These are phyloP conservation scores for Carterocephalus palaemon DNA, from an alignment of 2,888 invertebrate genomes.

Conservation along the genomic window DNA sequence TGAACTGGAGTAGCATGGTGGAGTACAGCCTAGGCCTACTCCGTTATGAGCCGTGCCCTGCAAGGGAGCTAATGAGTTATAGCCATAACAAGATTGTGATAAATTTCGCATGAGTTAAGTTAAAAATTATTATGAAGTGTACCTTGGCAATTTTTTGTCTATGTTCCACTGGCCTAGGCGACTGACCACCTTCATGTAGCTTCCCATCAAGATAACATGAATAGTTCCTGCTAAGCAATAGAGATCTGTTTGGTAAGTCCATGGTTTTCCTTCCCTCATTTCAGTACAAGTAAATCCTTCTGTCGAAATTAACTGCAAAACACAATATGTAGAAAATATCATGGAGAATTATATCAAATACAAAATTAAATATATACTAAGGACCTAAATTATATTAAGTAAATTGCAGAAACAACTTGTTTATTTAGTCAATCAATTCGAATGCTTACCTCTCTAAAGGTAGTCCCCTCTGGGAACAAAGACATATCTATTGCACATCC, in stretches of 20 bases:
- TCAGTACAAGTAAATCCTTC: constrained; percentile 91
- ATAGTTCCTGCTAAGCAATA: constrained; percentile 93
- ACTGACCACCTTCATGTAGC: constrained; percentile 90
- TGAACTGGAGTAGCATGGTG: too few relatives aligned
- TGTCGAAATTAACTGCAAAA: constrained; percentile 82
- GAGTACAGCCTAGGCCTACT: too few relatives aligned
- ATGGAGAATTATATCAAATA: too few relatives aligned
- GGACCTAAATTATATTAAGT: too few relatives aligned
- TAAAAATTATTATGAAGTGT: constrained; percentile 31
- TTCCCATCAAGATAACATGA: constrained; percentile 91
- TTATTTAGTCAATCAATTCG: neutral
- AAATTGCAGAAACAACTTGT: too few relatives aligned
- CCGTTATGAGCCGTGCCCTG: too few relatives aligned
- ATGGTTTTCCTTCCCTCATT: constrained; percentile 93
- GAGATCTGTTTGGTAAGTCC: constrained; percentile 96
- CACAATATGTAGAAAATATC: constrained; percentile 24
- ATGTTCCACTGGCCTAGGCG: constrained; percentile 83
- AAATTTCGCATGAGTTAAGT: too few relatives aligned
- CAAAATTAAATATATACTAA: too few relatives aligned
- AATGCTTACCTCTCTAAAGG: constrained; percentile 81
- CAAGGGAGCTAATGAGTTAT: too few relatives aligned
- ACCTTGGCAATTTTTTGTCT: constrained; percentile 85
- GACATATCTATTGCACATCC: constrained; percentile 97
- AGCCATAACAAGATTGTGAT: too few relatives aligned
- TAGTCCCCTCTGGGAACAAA: constrained; percentile 86